phyloP scores from a whole-genome alignment of 92 coral and sea anemone genomes.

The Phenganax subtilis region DNA sequence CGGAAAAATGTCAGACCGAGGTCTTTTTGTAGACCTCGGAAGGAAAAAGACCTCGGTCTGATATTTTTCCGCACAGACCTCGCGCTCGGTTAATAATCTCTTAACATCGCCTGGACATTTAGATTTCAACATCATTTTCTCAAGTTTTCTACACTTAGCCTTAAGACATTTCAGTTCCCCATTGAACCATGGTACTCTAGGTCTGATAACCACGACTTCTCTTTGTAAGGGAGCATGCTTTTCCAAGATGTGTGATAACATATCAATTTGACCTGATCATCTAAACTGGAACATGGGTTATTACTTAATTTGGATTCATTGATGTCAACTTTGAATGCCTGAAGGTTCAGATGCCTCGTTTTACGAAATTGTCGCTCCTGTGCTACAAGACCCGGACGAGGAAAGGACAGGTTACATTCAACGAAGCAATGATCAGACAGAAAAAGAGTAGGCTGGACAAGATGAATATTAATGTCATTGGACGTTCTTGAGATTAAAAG shows the following conservation, averaged over 20 bases:
- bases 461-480: constrained; percentile 2
- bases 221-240: constrained; percentile 51
- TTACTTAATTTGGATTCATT: background rate
- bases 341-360: constrained; percentile 17
- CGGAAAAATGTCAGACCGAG: no score
- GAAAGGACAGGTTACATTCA: constrained; percentile 20
- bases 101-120: constrained; percentile 29
- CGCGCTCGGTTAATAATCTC: no score
- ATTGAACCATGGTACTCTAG: constrained; percentile 49
- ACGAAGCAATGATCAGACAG: constrained; percentile 24
- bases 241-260: constrained; percentile 34
- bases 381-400: background rate
- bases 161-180: constrained; percentile 42
- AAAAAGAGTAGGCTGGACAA: background rate
- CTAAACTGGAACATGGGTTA: constrained; percentile 12
- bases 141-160: constrained; percentile 41
- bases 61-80: no score
- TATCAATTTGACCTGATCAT: background rate
- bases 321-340: constrained; percentile 33
- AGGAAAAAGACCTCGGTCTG: no score
- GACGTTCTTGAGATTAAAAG: constrained; percentile 4
- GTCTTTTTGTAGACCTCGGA: no score
- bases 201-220: constrained; percentile 37
- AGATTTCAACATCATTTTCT: constrained; percentile 46
- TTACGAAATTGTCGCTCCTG: constrained; percentile 21